phyloP scores from a whole-genome alignment of 1,140 invertebrate genomes.

The Hylaeus anthracinus region DNA sequence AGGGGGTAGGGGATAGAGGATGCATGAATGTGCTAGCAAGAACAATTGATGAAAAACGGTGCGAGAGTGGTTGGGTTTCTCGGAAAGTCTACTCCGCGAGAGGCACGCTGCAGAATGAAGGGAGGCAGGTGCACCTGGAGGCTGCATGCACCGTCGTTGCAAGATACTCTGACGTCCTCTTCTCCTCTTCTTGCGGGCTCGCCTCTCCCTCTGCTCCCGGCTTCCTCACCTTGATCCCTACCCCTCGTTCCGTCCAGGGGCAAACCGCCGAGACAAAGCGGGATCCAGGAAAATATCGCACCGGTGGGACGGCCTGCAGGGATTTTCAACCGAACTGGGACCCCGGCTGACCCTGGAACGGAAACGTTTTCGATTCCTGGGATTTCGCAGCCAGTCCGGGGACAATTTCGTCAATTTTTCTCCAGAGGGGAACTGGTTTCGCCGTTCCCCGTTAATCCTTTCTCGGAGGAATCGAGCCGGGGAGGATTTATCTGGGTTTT shows the following conservation, averaged over 20 bases:
- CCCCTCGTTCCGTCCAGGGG: not conserved
- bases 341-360: not conserved
- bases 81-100: constrained; percentile 61
- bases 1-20: not conserved
- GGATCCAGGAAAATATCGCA: constrained; percentile 11
- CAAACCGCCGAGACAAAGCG: constrained; percentile 19
- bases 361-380: not conserved
- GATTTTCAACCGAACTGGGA: not conserved
- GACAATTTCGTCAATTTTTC: not conserved
- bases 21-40: constrained; percentile 57
- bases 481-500: too few relatives aligned
- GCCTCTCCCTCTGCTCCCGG: not conserved
- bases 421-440: not conserved
- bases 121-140: constrained; percentile 70
- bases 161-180: constrained; percentile 52
- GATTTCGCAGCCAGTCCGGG: too few relatives aligned
- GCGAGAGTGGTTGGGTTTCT: constrained; percentile 60
- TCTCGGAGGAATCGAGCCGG: too few relatives aligned
- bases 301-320: not conserved
- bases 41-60: constrained; percentile 69
- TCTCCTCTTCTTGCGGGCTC: constrained; percentile 22
- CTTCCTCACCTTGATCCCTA: not conserved
- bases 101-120: constrained; percentile 58
- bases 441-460: not conserved
- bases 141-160: constrained; percentile 53